These are phyloP conservation scores for Stratiomys singularior DNA, from an alignment of 2,888 invertebrate genomes.

Conservation along the genomic window DNA sequence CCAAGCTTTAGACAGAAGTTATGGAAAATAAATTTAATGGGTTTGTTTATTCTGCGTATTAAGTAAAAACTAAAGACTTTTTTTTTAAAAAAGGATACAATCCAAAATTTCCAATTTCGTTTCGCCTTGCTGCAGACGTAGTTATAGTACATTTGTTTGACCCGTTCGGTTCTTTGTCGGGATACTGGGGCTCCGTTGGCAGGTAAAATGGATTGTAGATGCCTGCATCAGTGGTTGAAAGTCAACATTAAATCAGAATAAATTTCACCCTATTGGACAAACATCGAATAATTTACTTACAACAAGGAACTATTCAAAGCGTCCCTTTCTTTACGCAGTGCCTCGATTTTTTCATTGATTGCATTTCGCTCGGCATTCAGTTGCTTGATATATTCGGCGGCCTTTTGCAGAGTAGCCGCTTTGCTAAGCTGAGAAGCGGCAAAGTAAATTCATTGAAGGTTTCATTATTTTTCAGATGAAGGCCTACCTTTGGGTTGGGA, in stretches of 20 bases:
- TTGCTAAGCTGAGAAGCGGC: conserved; percentile 84
- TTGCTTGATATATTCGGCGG: conserved; percentile 94
- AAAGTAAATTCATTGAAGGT: conserved; percentile 49
- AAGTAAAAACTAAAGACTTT: conserved; percentile 12
- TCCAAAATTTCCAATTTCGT: conserved; percentile 98
- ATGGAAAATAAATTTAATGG: conserved; percentile 64
- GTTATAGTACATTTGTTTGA: conserved; percentile 93
- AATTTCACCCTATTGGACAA: not conserved
- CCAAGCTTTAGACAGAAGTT: conserved; percentile 77
- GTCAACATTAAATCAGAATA: conserved; percentile 29
- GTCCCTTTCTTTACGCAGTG: conserved; percentile 88
- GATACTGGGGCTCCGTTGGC: conserved; percentile 96
- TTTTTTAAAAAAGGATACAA: conserved; percentile 72
- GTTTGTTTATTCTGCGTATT: too few relatives aligned
- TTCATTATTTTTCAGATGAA: too few relatives aligned
- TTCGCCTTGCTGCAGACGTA: conserved; percentile 87
- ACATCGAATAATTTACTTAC: conserved; percentile 67
- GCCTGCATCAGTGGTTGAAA: conserved; percentile 68
- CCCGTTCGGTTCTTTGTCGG: conserved; percentile 86
- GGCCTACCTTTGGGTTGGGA: conserved; percentile 85
- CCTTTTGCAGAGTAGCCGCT: conserved; percentile 96
- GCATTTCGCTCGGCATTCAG: conserved; percentile 85
- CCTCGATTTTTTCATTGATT: conserved; percentile 90
- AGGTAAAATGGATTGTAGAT: conserved; percentile 93
- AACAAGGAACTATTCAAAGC: conserved; percentile 89